These are phyloP conservation scores for Arizona elegans DNA, from an alignment of 2,113 vertebrate genomes.

Conservation along the genomic window DNA sequence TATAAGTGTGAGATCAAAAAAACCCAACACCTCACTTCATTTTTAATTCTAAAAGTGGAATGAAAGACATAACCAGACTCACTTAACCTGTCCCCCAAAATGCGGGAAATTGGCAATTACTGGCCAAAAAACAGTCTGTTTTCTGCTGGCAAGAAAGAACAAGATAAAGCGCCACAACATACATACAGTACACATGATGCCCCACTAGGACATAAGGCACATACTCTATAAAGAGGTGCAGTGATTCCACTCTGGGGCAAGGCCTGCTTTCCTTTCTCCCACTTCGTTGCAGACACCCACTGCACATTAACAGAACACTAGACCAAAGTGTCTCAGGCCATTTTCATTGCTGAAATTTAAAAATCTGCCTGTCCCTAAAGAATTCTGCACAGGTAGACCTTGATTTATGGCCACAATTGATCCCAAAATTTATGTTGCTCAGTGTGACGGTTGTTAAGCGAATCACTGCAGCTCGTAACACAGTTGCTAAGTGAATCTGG, in stretches of 20 bases:
- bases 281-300: background rate
- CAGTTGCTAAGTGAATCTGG: background rate
- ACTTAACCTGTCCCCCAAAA: background rate
- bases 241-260: too few species aligned
- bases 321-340: background rate
- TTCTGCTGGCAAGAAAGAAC: background rate
- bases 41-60: background rate
- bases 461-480: background rate
- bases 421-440: background rate
- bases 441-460: background rate
- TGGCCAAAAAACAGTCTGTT: background rate
- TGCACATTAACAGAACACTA: background rate
- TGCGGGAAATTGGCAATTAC: background rate
- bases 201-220: too few species aligned
- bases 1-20: background rate
- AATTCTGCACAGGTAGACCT: background rate
- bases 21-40: background rate
- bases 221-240: too few species aligned
- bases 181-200: too few species aligned
- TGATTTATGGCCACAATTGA: background rate
- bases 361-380: background rate
- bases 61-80: background rate
- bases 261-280: background rate
- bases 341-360: background rate
- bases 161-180: background rate